Base-by-base conservation (phyloP, 2,888 invertebrate species). In the Protophormia terraenovae region DNA sequence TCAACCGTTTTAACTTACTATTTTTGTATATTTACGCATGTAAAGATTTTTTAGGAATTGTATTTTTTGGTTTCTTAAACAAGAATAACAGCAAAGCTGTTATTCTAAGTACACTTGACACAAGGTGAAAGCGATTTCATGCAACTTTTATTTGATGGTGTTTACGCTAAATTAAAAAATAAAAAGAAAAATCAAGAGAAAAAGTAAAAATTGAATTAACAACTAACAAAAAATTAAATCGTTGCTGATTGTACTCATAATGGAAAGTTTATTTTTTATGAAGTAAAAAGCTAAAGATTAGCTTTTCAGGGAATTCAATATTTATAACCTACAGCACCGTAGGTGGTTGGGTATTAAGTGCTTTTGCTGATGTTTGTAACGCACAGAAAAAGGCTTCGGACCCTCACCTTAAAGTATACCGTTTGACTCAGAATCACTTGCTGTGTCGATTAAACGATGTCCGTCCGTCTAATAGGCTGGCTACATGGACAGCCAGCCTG, bases 41-140 rank as follows among this genome's bases (percentile, higher is more conserved):
- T 75, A 35, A 55, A 45, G 58, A 66, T 80, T 73, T 45, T n/a
- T 27, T 7, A n/a, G 24, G 35, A 29, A 53, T 45, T 60, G 16
- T 29, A 27, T 53, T 41, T 55, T 53, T 22, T 45, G 14, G 27
- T 64, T 72, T 64, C 7, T 19, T 14, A 27, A n/a, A 45, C 14
- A 64, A 19, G 1, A 45, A 19, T 1, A 38, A 62, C 14, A 50
- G 24, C 10, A 50, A 35, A 32, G 24, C 5, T 45, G 19, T 19
- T 27, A 16, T 14, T 64, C 14, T 55, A 24, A 47, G 66, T 73
- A 55, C 35, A 72, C 47, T 72, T 69, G 55, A 76, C 64, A 76
- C 45, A 76, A 82, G 82, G 82, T 82, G 71, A 76, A 82, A 76
- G 55, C 76, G 71, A 82, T 76, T 82, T 76, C 76, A 71, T 82